Base-by-base conservation (phyloP, 2,797 vertebrate genomes). In the Sebastes variabilis region DNA sequence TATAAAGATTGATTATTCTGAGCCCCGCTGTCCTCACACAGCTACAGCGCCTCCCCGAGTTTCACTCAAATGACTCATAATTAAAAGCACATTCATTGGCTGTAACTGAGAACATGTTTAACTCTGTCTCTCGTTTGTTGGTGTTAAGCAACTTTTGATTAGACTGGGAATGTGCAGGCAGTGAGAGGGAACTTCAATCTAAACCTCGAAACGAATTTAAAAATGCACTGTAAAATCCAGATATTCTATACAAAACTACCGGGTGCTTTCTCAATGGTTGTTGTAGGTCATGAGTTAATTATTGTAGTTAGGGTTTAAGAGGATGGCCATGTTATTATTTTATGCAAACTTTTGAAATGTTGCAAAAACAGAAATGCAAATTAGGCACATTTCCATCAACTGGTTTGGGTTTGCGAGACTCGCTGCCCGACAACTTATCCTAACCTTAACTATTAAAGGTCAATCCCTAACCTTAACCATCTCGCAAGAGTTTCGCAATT, bases 1-100 rank as follows among this genome's bases (percentile, higher is more conserved):
- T 87, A 86, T 81, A 72, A 79, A 90, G 88, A 92, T 75, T 85
- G 81, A 93, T 92, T 85, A 80, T 81, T 76, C n/a, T 34, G 69
- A 80, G 77, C 64, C 55, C 12, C 52, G 1, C 59, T 62, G 76
- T 82, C 78, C 42, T 82, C 69, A 30, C 59, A 22, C 70, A 62
- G 81, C 80, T 82, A 46, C 72, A 83, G 77, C 24, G 4, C 75
- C 75, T 76, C 75, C 76, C 64, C 4, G 8, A 58, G 27, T 56
- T 79, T 76, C 38, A 77, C 67, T 72, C 20, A 60, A 83, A 78
- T 64, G 61, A 61, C 72, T 84, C 11, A 52, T 81, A 87, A 91
- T 92, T 81, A 82, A 83, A 90, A 87, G 55, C 87, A 85, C 65
- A 83, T 83, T 87, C 25, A 38, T 8, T 2, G 18, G 34, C 52